phyloP scores from a whole-genome alignment of 2,797 vertebrate genomes.

The Tragopan temminckii region DNA sequence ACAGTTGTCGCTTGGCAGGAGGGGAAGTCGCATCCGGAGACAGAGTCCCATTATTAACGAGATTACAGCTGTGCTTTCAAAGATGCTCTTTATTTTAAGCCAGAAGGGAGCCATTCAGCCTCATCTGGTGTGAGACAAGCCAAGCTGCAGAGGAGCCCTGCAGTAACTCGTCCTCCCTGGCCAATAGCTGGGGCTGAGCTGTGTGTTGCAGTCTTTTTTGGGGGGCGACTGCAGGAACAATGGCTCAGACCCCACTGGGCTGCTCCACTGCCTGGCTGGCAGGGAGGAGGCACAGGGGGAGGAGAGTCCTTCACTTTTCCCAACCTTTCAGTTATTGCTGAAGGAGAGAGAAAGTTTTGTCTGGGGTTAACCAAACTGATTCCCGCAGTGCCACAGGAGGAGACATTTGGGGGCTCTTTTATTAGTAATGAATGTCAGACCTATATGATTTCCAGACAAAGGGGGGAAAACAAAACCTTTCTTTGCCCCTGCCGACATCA shows the following conservation, averaged over 20 bases:
- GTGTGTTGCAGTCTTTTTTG: background rate
- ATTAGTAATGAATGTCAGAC: background rate
- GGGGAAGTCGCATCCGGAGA: background rate
- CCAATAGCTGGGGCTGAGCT: background rate
- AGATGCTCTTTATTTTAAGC: slow-evolving; percentile 19
- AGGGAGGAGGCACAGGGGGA: background rate
- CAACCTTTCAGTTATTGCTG: background rate
- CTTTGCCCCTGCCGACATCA: accelerated
- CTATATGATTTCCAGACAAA: background rate
- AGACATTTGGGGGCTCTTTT: background rate
- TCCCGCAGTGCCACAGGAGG: accelerated
- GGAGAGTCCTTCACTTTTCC: background rate
- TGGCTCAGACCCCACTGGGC: background rate
- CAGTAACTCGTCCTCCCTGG: background rate
- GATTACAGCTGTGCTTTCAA: background rate
- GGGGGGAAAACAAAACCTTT: background rate
- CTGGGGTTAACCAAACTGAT: background rate
- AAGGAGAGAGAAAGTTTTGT: background rate
- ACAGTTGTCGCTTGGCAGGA: background rate
- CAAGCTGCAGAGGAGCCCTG: background rate
- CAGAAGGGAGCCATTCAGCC: background rate
- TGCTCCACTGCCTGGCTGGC: accelerated
- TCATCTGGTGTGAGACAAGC: background rate
- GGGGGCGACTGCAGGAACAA: background rate
- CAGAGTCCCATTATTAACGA: background rate